A percentile compares a stretch with the other conserved stretches of the same genome.
Conservation (phyloP, 2,113 vertebrate genomes). For the Cyphomyrus plagiostoma region DNA sequence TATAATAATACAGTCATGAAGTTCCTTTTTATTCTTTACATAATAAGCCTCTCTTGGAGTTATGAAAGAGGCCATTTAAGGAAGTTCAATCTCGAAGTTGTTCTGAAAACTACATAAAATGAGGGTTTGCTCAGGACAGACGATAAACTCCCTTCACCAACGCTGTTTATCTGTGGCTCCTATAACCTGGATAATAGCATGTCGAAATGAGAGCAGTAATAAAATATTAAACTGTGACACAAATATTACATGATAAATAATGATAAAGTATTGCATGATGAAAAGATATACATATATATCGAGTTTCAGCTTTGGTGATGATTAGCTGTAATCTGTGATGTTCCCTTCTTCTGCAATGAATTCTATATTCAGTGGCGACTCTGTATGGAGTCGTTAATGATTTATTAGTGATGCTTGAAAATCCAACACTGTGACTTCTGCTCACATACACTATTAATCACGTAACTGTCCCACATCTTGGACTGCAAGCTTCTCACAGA, state of each 20-base stretch:
- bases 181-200: not conserved
- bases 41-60: not conserved
- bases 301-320: not conserved
- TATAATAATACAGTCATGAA: constrained; percentile 12
- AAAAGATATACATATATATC: not conserved
- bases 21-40: constrained; percentile 2
- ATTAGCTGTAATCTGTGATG: not conserved
- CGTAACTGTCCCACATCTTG: constrained; percentile 41
- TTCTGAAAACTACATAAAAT: not conserved
- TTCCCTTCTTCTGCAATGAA: not conserved
- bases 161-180: not conserved
- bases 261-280: not conserved
- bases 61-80: constrained; percentile 7
- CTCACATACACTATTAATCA: constrained; percentile 58
- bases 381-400: constrained; percentile 32
- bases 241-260: constrained; percentile 1
- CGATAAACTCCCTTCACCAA: not conserved
- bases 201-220: not conserved
- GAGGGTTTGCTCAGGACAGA: not conserved
- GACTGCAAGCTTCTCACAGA: constrained; percentile 37
- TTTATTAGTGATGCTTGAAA: constrained; percentile 53
- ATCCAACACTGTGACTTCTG: constrained; percentile 45
- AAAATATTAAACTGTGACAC: not conserved
- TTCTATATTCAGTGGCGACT: not conserved
- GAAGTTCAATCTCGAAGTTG: not conserved